Evolutionary conservation across 2,888 invertebrate genomes (phyloP).

Genomic region (Boloria euphrosyne): DNA sequence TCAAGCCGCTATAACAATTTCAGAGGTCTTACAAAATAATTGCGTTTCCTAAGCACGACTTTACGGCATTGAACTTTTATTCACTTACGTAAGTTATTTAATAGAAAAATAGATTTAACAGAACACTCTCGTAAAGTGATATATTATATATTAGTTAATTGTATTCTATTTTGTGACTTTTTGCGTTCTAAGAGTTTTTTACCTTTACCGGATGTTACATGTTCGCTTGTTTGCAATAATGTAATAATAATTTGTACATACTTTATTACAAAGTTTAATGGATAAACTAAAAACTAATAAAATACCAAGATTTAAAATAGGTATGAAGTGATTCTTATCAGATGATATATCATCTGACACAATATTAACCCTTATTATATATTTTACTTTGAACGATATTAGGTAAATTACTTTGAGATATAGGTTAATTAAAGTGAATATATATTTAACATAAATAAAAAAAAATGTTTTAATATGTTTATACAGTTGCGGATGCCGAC

Average conservation of each 20-base stretch:
- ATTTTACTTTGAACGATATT: not conserved
- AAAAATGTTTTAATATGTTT: slow-evolving; percentile 45
- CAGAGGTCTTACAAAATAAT: slow-evolving; percentile 72
- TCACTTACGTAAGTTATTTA: slow-evolving; percentile 47
- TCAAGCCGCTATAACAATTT: slow-evolving; percentile 73
- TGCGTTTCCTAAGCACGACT: slow-evolving; percentile 76
- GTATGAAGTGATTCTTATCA: not conserved
- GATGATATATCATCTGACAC: too few species aligned
- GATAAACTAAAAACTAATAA: too few species aligned
- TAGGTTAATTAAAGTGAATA: slow-evolving; percentile 4
- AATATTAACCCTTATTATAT: too few species aligned
- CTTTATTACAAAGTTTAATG: too few species aligned
- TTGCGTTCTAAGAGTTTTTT: not conserved
- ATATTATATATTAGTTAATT: not conserved
- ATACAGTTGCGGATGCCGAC: slow-evolving; percentile 62
- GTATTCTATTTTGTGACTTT: not conserved
- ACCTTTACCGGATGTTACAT: not conserved
- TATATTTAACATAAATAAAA: slow-evolving; percentile 2
- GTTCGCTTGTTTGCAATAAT: not conserved
- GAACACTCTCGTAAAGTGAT: not conserved
- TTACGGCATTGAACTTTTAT: slow-evolving; percentile 68
- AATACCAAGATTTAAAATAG: too few species aligned
- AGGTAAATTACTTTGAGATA: not conserved
- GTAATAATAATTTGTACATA: not conserved
- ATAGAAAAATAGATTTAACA: slow-evolving; percentile 18